Conservation (phyloP, 92 coral and sea anemone species). For the Anthopleura xanthogrammica region DNA sequence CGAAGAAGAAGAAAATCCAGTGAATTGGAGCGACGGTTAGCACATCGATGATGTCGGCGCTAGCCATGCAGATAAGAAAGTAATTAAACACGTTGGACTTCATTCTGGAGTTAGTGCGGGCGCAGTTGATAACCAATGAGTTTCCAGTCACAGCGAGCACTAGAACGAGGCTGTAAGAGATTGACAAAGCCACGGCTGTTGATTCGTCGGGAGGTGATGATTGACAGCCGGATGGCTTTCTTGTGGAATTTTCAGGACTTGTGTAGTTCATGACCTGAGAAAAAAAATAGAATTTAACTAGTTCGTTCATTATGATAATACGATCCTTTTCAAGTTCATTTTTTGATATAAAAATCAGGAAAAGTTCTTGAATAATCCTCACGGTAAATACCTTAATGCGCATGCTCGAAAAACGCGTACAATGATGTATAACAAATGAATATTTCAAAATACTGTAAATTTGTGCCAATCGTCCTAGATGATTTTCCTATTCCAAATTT, state of each 20-base stretch:
- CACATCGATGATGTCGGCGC: conserved; percentile 41
- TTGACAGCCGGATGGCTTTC: conserved; percentile 15
- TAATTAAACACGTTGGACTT: conserved; percentile 36
- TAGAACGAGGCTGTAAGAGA: conserved; percentile 28
- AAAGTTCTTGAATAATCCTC: too few species aligned
- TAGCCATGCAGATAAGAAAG: conserved; percentile 42
- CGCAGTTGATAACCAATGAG: conserved; percentile 38
- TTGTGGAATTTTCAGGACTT: conserved; percentile 5
- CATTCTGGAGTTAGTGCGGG: conserved; percentile 18
- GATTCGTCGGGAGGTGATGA: conserved; percentile 13
- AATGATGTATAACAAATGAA: too few species aligned
- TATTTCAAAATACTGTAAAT: too few species aligned
- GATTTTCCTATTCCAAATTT: too few species aligned
- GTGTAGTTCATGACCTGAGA: conserved; percentile 28
- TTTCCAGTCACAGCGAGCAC: conserved; percentile 35
- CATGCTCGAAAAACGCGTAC: too few species aligned
- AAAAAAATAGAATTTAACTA: not conserved
- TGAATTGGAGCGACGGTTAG: conserved; percentile 33
- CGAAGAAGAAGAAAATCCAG: conserved; percentile 38
- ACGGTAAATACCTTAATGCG: too few species aligned
- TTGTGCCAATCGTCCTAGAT: too few species aligned
- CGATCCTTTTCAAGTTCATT: too few species aligned
- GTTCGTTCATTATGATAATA: not conserved
- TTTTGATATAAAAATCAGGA: too few species aligned
- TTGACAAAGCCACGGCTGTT: conserved; percentile 27